These are phyloP conservation scores for Myzus persicae DNA, from an alignment of 1,140 invertebrate species.

Conservation along the genomic window DNA sequence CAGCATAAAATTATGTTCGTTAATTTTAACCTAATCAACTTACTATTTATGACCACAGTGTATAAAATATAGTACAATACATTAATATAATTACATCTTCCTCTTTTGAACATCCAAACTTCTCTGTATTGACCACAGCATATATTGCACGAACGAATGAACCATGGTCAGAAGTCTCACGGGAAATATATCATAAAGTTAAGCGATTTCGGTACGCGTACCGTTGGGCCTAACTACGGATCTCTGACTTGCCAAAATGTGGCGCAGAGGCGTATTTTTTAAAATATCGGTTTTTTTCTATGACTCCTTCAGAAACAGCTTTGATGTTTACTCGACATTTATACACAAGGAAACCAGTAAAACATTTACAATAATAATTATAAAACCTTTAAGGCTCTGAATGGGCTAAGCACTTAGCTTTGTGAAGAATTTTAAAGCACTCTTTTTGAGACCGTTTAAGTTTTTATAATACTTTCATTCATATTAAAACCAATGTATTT, in stretches of 20 bases:
- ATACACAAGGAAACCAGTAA: not conserved
- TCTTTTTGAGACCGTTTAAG: constrained; percentile 8
- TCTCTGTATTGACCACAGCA: not conserved
- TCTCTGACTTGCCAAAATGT: not conserved
- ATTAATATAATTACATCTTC: not conserved
- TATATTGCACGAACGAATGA: not conserved
- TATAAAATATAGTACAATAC: not conserved
- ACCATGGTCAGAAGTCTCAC: not conserved
- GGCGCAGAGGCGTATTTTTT: not conserved
- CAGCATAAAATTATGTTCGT: too few relatives aligned
- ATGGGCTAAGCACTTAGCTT: not conserved
- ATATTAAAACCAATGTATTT: constrained; percentile 4
- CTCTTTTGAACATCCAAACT: not conserved
- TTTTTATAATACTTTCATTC: constrained; percentile 13
- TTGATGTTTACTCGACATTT: constrained; percentile 19
- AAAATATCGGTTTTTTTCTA: not conserved
- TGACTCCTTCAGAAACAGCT: not conserved
- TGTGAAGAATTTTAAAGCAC: not conserved
- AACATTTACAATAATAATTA: constrained; percentile 28
- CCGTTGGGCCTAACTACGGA: not conserved
- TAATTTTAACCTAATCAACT: not conserved
- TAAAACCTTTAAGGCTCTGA: not conserved
- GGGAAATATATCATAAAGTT: not conserved
- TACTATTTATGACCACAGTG: not conserved
- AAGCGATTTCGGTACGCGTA: not conserved